These are phyloP conservation scores for Arctocebus calabarensis DNA, from an alignment of 2,797 vertebrate genomes.

Conservation along the genomic window DNA sequence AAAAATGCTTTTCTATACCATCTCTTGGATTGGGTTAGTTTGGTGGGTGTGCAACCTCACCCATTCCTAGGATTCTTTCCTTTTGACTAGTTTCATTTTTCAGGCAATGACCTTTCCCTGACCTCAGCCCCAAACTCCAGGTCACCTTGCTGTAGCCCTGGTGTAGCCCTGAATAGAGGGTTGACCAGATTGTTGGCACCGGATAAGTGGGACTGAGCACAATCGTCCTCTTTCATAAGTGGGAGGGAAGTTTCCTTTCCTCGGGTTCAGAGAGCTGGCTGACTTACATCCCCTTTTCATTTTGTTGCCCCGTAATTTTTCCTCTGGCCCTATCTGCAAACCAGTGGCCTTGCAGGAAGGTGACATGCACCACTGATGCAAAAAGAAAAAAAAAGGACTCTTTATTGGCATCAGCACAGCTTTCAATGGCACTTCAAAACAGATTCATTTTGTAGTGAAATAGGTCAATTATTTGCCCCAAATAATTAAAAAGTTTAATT, in stretches of 20 bases:
- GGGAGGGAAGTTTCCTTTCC: conserved; percentile 73
- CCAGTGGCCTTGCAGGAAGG: conserved; percentile 68
- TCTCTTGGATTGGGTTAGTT: conserved; percentile 54
- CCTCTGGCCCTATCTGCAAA: conserved; percentile 67
- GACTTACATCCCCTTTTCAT: conserved; percentile 61
- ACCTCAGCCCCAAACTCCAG: conserved; percentile 75
- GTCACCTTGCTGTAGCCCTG: conserved; percentile 78
- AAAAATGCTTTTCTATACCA: conserved; percentile 55
- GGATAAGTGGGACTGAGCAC: conserved; percentile 76
- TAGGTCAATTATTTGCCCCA: conserved; percentile 52
- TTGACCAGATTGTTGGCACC: conserved; percentile 75
- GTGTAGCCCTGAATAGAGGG: conserved; percentile 69
- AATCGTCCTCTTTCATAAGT: conserved; percentile 76
- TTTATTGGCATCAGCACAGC: neutral
- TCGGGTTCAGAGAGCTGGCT: conserved; percentile 60
- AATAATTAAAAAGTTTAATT: conserved; percentile 53
- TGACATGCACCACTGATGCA: conserved; percentile 56
- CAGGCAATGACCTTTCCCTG: conserved; percentile 76
- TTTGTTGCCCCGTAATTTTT: conserved; percentile 75
- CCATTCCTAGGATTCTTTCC: conserved; percentile 81
- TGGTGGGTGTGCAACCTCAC: conserved; percentile 63
- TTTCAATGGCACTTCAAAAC: neutral
- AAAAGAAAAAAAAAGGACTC: neutral
- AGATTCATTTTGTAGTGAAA: conserved; percentile 37
- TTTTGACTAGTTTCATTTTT: conserved; percentile 80